Conservation (phyloP, 2,888 invertebrate species). For the Uloborus plumipes region DNA sequence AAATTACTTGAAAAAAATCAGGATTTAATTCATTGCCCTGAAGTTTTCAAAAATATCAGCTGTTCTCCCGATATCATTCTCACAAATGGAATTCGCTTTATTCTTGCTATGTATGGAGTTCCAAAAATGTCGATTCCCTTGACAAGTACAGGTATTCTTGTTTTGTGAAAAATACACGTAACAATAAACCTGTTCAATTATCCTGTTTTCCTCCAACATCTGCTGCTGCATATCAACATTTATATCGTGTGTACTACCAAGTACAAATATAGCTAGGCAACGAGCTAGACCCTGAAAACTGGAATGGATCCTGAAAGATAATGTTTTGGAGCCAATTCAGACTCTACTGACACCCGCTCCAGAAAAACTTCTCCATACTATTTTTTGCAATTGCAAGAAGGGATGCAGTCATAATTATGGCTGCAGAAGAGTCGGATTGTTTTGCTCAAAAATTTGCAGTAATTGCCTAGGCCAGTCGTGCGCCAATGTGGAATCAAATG, state of each 20-base stretch:
- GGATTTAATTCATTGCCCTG: neutral
- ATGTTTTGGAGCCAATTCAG: neutral
- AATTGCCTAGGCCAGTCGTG: neutral
- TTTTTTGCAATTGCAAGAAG: too few relatives aligned
- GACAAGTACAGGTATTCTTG: too few relatives aligned
- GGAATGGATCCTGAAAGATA: neutral
- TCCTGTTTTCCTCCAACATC: conserved; percentile 2
- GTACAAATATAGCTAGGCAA: neutral
- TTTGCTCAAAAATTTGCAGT: neutral
- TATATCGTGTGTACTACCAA: neutral
- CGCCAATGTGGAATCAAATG: too few relatives aligned
- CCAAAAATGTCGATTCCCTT: neutral
- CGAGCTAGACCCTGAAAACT: conserved; percentile 1
- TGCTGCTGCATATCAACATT: conserved; percentile 9
- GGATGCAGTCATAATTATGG: neutral
- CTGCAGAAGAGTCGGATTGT: conserved; percentile 2
- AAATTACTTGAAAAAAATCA: neutral
- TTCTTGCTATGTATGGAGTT: conserved; percentile 8
- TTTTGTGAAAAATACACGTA: neutral
- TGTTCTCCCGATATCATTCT: neutral
- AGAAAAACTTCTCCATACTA: too few relatives aligned
- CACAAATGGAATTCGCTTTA: neutral
- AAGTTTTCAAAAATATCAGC: neutral
- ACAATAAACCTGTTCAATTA: conserved; percentile 1
- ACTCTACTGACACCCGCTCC: neutral